Percentiles rank a stretch among this genome's conserved stretches.
phyloP scores from a whole-genome alignment of 2,888 invertebrate species.

The Oxycera nigricornis region DNA sequence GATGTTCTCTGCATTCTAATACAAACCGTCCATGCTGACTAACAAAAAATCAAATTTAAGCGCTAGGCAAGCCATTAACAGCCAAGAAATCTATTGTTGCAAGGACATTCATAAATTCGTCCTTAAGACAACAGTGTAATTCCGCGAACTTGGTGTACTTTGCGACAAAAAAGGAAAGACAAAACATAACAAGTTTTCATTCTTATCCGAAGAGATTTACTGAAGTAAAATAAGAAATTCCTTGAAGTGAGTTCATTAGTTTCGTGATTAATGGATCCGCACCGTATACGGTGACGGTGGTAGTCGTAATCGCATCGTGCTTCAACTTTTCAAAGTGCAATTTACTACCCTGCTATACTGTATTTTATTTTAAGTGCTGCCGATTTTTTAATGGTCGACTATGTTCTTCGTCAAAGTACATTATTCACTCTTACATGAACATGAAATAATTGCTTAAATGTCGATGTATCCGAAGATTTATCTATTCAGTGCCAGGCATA shows the following conservation, averaged over 20 bases:
- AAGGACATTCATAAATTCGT: too few relatives aligned
- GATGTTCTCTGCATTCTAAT: too few relatives aligned
- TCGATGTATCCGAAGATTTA: constrained; percentile 25
- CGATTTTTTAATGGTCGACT: constrained; percentile 33
- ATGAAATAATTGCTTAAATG: constrained; percentile 31
- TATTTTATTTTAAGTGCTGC: constrained; percentile 34
- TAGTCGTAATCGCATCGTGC: constrained; percentile 17
- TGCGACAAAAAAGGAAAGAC: too few relatives aligned
- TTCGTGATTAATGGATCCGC: constrained; percentile 26
- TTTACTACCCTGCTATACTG: constrained; percentile 37
- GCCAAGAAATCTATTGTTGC: too few relatives aligned
- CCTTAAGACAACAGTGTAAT: too few relatives aligned
- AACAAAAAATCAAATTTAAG: too few relatives aligned
- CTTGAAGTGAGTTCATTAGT: constrained; percentile 28
- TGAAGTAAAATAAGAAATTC: background rate
- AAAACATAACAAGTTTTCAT: too few relatives aligned
- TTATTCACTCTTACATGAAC: constrained; percentile 21
- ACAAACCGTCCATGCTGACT: too few relatives aligned
- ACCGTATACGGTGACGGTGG: background rate
- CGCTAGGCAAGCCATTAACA: too few relatives aligned
- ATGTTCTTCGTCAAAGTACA: background rate
- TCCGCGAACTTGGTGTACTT: too few relatives aligned
- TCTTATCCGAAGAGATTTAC: too few relatives aligned
- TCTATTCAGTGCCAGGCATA: background rate
- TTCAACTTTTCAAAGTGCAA: constrained; percentile 36